phyloP scores from a whole-genome alignment of 1,140 invertebrate genomes.

The Zaprionus taronus region DNA sequence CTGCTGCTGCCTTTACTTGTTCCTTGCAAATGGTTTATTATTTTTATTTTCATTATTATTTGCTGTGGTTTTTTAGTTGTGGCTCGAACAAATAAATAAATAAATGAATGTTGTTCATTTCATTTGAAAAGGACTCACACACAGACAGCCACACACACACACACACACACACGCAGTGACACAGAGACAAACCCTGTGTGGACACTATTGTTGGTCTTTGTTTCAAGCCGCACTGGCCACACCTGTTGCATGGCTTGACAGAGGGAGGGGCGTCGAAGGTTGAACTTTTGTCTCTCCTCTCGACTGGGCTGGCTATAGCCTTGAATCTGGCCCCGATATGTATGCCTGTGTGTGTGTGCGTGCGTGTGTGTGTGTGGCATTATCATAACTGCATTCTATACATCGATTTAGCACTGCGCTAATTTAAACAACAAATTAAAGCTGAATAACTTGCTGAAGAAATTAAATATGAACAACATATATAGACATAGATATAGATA shows the following conservation, averaged over 20 bases:
- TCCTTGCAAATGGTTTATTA: constrained; percentile 65
- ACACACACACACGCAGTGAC: too few species aligned
- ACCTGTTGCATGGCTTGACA: constrained; percentile 61
- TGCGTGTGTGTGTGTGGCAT: not conserved
- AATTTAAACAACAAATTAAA: constrained; percentile 18
- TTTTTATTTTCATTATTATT: constrained; percentile 41
- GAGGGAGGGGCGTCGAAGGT: constrained; percentile 48
- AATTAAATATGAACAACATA: not conserved
- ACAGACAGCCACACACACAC: not conserved
- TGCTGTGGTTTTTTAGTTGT: constrained; percentile 11
- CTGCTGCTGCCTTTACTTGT: constrained; percentile 19
- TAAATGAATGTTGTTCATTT: constrained; percentile 69
- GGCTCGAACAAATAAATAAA: constrained; percentile 71
- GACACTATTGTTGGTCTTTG: constrained; percentile 48
- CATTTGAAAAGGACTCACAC: constrained; percentile 68
- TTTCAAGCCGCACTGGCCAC: constrained; percentile 60
- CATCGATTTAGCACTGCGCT: constrained; percentile 1
- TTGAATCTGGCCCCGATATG: not conserved
- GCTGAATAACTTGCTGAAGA: not conserved
- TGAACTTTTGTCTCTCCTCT: constrained; percentile 52
- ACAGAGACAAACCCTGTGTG: not conserved
- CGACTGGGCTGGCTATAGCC: constrained; percentile 29
- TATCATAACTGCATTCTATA: constrained; percentile 32
- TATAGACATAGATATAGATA: constrained; percentile 1
- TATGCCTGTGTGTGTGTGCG: too few species aligned